Evolutionary conservation across 2,888 invertebrate genomes (phyloP).

Genomic region (Xestoiulus laeticollis): DNA sequence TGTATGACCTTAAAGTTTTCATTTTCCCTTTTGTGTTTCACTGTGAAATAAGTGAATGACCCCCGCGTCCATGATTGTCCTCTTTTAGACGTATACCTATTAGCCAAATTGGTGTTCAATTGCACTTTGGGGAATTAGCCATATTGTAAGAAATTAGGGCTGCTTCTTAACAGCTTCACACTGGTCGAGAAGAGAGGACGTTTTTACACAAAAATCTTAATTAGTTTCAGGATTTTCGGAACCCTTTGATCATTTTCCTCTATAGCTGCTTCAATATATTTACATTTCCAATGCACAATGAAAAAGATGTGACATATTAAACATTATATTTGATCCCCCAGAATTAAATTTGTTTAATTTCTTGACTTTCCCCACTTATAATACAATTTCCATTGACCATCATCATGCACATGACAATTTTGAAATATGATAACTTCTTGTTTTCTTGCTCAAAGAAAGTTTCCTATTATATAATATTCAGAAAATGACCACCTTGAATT

Average conservation of each 20-base stretch:
- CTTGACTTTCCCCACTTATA: no score
- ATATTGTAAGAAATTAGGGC: neutral
- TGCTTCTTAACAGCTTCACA: conserved; percentile 34
- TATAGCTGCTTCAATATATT: neutral
- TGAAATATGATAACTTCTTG: no score
- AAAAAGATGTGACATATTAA: no score
- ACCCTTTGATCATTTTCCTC: neutral
- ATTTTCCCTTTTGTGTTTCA: conserved; percentile 26
- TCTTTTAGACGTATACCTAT: neutral
- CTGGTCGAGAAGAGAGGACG: neutral
- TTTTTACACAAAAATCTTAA: neutral
- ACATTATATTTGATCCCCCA: no score
- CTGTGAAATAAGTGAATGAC: conserved; percentile 31
- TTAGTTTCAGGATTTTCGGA: neutral
- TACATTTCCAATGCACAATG: no score
- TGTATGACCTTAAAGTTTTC: neutral
- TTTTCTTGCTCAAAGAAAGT: no score
- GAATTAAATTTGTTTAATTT: no score
- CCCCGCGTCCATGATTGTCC: neutral
- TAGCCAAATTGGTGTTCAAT: conserved; percentile 31
- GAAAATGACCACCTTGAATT: no score
- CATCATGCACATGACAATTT: no score
- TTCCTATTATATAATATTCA: no score
- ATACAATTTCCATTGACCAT: no score
- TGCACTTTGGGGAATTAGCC: neutral